phyloP scores from a whole-genome alignment of 2,113 vertebrate species.

The Varanus komodoensis region DNA sequence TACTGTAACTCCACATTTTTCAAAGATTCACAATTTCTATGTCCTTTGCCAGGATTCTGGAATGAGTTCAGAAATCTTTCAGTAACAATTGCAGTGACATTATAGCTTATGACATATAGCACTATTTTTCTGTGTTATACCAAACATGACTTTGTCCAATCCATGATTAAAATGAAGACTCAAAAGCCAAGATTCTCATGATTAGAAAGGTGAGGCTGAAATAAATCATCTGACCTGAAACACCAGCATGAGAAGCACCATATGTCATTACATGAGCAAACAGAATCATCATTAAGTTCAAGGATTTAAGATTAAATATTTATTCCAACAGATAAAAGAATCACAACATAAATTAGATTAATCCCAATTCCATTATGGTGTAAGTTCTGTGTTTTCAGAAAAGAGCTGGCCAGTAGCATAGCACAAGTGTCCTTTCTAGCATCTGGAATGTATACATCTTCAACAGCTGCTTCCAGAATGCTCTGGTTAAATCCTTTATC shows the following conservation, averaged over 20 bases:
- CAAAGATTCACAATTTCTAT: background rate
- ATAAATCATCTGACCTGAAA: background rate
- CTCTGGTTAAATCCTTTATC: slow-evolving; percentile 73
- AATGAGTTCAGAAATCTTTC: background rate
- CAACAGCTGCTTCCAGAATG: slow-evolving; percentile 66
- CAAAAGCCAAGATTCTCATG: background rate
- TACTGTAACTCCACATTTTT: background rate
- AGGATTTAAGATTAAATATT: slow-evolving; percentile 58
- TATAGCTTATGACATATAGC: background rate
- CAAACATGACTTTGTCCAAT: background rate
- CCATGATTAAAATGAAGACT: background rate
- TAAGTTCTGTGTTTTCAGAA: slow-evolving; percentile 56
- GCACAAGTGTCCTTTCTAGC: slow-evolving; percentile 47
- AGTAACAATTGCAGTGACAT: background rate
- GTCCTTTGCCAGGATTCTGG: background rate
- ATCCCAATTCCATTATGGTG: slow-evolving; percentile 65
- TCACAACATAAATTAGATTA: slow-evolving; percentile 69
- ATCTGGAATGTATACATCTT: slow-evolving; percentile 68
- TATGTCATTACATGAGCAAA: slow-evolving; percentile 1
- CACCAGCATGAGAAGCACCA: background rate
- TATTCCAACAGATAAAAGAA: slow-evolving; percentile 70
- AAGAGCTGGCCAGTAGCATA: slow-evolving; percentile 47
- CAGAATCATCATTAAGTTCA: background rate
- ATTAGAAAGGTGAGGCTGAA: background rate
- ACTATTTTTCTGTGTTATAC: background rate